Evolutionary conservation across 2,888 invertebrate species (phyloP).

Genomic region (Lithosia quadra): DNA sequence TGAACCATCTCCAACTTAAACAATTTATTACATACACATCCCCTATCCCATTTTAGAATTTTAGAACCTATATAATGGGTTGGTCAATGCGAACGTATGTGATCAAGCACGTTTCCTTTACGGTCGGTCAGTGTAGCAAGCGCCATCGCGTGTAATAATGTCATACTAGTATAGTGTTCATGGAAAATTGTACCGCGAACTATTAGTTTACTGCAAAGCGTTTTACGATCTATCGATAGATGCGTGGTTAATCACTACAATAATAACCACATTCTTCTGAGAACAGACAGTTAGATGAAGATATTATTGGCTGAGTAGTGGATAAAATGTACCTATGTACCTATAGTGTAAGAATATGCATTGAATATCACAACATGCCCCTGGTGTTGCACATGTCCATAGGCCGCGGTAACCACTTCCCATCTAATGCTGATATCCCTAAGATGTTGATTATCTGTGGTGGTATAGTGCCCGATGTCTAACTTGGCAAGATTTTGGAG

Average conservation of each 20-base stretch:
- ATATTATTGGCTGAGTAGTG: not conserved
- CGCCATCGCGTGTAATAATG: slow-evolving; percentile 3
- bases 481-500: too few relatives aligned
- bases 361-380: not conserved
- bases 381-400: too few relatives aligned
- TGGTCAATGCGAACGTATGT: not conserved
- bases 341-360: not conserved
- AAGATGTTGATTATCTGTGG: too few relatives aligned
- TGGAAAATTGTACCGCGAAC: not conserved
- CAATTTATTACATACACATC: too few relatives aligned
- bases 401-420: too few relatives aligned
- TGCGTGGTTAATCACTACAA: slow-evolving; percentile 10
- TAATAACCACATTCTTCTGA: not conserved
- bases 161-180: not conserved
- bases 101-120: not conserved
- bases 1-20: too few relatives aligned
- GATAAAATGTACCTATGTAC: not conserved
- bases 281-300: slow-evolving; percentile 5
- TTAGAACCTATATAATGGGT: not conserved
- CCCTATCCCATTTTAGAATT: too few relatives aligned
- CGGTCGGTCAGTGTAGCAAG: not conserved
- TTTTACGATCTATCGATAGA: slow-evolving; percentile 14
- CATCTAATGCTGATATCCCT: too few relatives aligned
- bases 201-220: slow-evolving; percentile 6
- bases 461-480: too few relatives aligned